Conservation (phyloP, 2,113 vertebrate species). For the Pachyramphus minor region DNA sequence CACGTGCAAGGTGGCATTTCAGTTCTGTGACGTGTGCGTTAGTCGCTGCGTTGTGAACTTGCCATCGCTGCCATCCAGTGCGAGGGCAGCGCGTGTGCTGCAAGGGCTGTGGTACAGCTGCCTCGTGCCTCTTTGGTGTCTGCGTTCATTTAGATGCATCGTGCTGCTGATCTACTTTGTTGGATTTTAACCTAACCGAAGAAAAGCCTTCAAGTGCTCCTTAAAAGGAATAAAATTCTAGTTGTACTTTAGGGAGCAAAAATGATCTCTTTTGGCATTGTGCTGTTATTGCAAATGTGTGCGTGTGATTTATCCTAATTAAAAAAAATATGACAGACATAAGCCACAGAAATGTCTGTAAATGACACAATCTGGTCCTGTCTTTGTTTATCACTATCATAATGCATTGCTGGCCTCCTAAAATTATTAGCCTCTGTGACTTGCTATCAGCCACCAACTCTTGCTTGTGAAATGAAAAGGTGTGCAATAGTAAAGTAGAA, state of each 20-base stretch:
- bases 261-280: constrained; percentile 52
- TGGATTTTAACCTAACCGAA: constrained; percentile 56
- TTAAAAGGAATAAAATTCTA: constrained; percentile 1
- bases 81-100: background rate
- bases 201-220: constrained; percentile 37
- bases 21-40: background rate
- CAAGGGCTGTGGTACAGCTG: background rate
- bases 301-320: constrained; percentile 64
- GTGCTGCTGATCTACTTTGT: constrained; percentile 26
- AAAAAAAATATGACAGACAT: constrained; percentile 66
- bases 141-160: background rate
- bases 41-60: background rate
- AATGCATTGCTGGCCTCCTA: constrained; percentile 45
- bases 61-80: background rate
- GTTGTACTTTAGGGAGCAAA: constrained; percentile 42
- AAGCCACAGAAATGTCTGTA: constrained; percentile 54
- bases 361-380: constrained; percentile 64
- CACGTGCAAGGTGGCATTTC: background rate
- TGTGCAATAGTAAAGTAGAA: background rate
- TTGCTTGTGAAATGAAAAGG: background rate
- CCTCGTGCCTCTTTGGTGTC: background rate
- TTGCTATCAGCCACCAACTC: background rate
- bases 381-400: constrained; percentile 44
- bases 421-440: constrained; percentile 46
- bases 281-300: background rate